Evolutionary conservation across 2,797 vertebrate genomes (phyloP).

Genomic region (Rachycentron canadum): DNA sequence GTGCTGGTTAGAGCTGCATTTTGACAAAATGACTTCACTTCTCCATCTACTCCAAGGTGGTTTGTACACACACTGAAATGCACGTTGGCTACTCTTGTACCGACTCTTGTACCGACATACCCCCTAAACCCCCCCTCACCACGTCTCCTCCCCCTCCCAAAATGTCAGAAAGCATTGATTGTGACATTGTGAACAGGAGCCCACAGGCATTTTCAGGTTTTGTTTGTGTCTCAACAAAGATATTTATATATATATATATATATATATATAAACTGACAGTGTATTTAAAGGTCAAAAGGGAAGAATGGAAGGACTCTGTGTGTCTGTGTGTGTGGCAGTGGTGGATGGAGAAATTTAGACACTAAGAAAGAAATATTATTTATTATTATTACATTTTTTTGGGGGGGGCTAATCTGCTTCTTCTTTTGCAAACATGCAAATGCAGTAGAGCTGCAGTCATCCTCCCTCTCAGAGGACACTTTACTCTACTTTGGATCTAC

Average conservation of each 20-base stretch:
- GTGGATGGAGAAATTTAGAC: neutral
- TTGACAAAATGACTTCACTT: slow-evolving; percentile 20
- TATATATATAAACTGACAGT: slow-evolving; percentile 57
- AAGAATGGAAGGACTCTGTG: slow-evolving; percentile 6
- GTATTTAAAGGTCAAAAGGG: slow-evolving; percentile 73
- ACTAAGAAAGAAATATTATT: neutral
- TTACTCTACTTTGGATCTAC: neutral
- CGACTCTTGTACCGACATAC: neutral
- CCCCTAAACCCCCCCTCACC: neutral
- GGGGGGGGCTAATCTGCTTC: neutral
- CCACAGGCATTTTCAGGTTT: slow-evolving; percentile 66
- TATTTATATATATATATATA: neutral
- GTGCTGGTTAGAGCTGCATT: slow-evolving; percentile 1
- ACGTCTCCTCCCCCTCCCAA: neutral
- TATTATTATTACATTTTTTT: neutral
- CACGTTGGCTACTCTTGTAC: neutral
- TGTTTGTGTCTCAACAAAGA: slow-evolving; percentile 59
- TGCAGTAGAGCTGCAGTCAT: too few species aligned
- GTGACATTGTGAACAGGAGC: slow-evolving; percentile 60
- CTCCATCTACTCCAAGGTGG: slow-evolving; percentile 7
- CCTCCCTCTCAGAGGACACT: neutral
- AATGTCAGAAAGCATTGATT: slow-evolving; percentile 80
- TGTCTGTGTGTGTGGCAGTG: neutral
- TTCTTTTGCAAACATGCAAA: neutral
- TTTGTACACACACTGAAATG: slow-evolving; percentile 23